Evolutionary conservation across 1,140 invertebrate species (phyloP).

Genomic region (Drosophila orosa): DNA sequence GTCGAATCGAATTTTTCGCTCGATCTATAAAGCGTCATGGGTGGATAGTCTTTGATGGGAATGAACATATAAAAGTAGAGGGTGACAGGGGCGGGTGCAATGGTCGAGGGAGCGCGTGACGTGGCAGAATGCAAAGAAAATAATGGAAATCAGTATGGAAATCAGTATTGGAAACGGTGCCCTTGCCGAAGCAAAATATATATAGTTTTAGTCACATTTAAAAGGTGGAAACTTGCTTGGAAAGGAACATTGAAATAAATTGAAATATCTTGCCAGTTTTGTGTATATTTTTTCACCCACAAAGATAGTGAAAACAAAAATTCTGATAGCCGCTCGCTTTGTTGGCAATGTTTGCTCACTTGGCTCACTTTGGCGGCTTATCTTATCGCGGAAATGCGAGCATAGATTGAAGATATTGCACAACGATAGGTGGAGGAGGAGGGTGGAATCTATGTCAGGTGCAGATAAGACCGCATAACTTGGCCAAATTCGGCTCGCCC

Average conservation of each 20-base stretch:
- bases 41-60: constrained; percentile 77
- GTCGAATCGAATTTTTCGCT: constrained; percentile 87
- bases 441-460: constrained; percentile 51
- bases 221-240: constrained; percentile 21
- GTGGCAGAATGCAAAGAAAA: constrained; percentile 54
- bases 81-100: constrained; percentile 30
- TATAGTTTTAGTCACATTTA: constrained; percentile 52
- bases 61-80: constrained; percentile 33
- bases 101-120: constrained; percentile 36
- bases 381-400: constrained; percentile 71
- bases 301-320: constrained; percentile 28
- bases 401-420: constrained; percentile 79
- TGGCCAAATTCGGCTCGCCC: constrained; percentile 39
- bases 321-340: constrained; percentile 20
- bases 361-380: constrained; percentile 42
- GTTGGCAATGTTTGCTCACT: constrained; percentile 56
- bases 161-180: constrained; percentile 19
- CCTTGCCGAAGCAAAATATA: constrained; percentile 23
- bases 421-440: constrained; percentile 44
- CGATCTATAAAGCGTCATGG: constrained; percentile 86
- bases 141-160: constrained; percentile 37
- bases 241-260: constrained; percentile 35
- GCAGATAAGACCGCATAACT: constrained; percentile 57
- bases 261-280: constrained; percentile 32
- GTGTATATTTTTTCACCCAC: constrained; percentile 11